Conservation (phyloP, 2,888 invertebrate species). For the Allolobophora icterica region DNA sequence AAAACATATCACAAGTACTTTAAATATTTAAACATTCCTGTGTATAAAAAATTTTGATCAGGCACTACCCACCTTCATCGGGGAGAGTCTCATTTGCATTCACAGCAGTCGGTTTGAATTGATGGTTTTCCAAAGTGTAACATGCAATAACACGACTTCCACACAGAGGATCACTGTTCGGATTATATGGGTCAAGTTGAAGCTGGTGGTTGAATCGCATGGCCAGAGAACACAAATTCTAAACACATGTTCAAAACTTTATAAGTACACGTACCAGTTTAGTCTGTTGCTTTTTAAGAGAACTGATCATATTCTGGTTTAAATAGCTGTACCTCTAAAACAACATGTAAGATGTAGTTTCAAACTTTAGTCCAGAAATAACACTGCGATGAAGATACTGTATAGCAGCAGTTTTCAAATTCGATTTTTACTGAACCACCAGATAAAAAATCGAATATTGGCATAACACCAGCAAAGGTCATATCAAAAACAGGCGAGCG, state of each 20-base stretch:
- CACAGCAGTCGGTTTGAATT: slow-evolving; percentile 49
- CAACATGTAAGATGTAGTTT: background rate
- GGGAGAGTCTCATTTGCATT: slow-evolving; percentile 29
- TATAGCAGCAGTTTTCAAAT: too few species aligned
- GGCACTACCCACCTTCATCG: background rate
- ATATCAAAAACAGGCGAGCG: too few species aligned
- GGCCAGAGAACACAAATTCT: slow-evolving; percentile 58
- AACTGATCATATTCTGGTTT: background rate
- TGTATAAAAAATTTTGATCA: background rate
- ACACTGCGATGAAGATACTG: background rate
- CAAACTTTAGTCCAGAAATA: background rate
- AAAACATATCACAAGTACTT: too few species aligned
- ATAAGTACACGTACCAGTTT: background rate
- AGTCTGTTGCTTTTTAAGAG: background rate
- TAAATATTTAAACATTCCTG: background rate
- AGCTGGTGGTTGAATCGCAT: slow-evolving; percentile 58
- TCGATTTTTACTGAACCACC: too few species aligned
- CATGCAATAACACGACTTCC: slow-evolving; percentile 55
- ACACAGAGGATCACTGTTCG: slow-evolving; percentile 40
- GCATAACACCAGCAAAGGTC: too few species aligned
- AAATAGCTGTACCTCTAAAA: background rate
- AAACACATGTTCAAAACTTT: background rate
- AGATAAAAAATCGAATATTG: too few species aligned
- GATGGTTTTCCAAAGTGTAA: slow-evolving; percentile 56
- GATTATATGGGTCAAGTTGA: slow-evolving; percentile 51